A percentile compares a stretch with the other conserved stretches of the same genome.
phyloP scores from a whole-genome alignment of 2,888 invertebrate genomes.

The Drosophila aldrichi region DNA sequence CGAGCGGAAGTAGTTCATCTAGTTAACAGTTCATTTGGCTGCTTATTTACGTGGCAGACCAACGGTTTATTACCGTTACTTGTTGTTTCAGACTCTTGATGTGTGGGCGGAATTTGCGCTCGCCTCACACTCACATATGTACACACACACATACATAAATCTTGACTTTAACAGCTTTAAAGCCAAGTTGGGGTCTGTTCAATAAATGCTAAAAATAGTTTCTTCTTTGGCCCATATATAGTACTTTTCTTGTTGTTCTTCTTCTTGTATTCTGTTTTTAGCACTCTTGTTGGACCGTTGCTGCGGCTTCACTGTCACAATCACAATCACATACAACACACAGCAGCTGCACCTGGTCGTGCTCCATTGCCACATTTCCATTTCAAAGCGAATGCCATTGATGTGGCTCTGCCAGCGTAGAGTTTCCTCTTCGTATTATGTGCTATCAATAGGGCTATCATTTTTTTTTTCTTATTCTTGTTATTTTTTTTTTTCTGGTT shows the following conservation, averaged over 20 bases:
- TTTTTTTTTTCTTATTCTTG: not conserved
- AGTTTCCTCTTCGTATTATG: not conserved
- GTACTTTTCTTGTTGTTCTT: not conserved
- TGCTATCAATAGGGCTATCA: constrained; percentile 11
- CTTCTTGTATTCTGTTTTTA: not conserved
- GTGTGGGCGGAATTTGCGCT: not conserved
- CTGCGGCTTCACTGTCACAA: constrained; percentile 8
- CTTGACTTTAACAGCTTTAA: not conserved
- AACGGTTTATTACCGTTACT: constrained; percentile 1
- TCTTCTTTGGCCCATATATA: not conserved
- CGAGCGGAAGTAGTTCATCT: constrained; percentile 11
- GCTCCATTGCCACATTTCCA: constrained; percentile 55
- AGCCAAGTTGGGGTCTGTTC: constrained; percentile 12
- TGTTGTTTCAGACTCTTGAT: not conserved
- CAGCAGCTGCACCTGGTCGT: constrained; percentile 13
- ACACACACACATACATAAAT: too few relatives aligned
- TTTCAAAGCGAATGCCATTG: constrained; percentile 62
- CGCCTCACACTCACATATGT: not conserved
- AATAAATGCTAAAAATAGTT: constrained; percentile 24
- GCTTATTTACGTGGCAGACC: not conserved
- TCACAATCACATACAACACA: constrained; percentile 14
- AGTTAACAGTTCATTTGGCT: constrained; percentile 4
- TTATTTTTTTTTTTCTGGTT: not conserved
- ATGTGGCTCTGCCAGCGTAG: not conserved
- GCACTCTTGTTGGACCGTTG: not conserved